Percentiles rank a stretch among this genome's conserved stretches.
phyloP scores from a whole-genome alignment of 2,888 invertebrate species.

The Protophormia terraenovae region DNA sequence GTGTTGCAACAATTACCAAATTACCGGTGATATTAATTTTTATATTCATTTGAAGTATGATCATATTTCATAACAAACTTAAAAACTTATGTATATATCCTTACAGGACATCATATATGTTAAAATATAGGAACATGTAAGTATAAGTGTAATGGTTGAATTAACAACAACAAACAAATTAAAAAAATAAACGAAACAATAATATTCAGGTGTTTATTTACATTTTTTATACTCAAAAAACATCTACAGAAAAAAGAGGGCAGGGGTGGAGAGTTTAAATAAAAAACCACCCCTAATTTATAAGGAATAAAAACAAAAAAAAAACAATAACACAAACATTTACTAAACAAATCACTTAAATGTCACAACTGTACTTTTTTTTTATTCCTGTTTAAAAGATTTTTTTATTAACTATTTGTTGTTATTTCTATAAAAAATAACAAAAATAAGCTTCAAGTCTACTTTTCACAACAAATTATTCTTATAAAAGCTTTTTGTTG shows the following conservation, averaged over 20 bases:
- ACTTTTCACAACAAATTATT: conserved; percentile 2
- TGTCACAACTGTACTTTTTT: conserved; percentile 58
- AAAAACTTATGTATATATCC: conserved; percentile 15
- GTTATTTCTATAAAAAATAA: background rate
- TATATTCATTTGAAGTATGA: conserved; percentile 55
- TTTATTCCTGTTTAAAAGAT: conserved; percentile 10
- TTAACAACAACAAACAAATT: conserved; percentile 38
- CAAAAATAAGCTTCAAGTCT: conserved; percentile 2
- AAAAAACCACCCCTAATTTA: conserved; percentile 45
- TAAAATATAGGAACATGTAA: background rate
- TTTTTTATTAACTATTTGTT: conserved; percentile 31
- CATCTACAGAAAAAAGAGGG: background rate
- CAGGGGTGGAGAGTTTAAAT: background rate
- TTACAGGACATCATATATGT: conserved; percentile 28
- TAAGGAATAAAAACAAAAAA: background rate
- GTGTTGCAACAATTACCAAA: conserved; percentile 63
- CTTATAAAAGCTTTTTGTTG: conserved; percentile 42
- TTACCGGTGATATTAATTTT: conserved; percentile 55
- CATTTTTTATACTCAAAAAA: conserved; percentile 44
- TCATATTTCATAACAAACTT: conserved; percentile 65
- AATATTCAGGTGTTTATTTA: conserved; percentile 68
- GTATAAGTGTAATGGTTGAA: background rate
- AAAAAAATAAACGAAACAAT: conserved; percentile 34
- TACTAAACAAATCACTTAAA: conserved; percentile 42
- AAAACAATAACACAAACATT: conserved; percentile 14